Evolutionary conservation across 2,888 invertebrate species (phyloP).

Genomic region (Nomada fucata): DNA sequence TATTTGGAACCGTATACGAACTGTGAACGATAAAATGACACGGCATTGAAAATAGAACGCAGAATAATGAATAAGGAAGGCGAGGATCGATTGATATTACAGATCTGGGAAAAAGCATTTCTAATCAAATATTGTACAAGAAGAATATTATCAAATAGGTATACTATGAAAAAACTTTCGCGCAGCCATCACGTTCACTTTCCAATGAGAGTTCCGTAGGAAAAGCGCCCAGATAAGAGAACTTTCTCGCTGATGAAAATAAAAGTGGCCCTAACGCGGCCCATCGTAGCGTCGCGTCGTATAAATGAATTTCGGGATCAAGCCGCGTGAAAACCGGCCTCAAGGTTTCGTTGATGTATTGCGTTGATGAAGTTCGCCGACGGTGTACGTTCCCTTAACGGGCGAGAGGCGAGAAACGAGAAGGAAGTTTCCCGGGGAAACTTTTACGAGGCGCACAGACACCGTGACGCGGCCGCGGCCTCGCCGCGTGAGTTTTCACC

Average conservation of each 20-base stretch:
- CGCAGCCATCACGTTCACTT: neutral
- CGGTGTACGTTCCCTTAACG: conserved; percentile 15
- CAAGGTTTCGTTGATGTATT: conserved; percentile 1
- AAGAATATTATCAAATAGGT: no score
- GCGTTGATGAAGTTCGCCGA: conserved; percentile 30
- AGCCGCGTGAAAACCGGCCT: neutral
- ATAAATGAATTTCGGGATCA: conserved; percentile 21
- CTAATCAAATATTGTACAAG: no score
- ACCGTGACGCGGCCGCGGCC: conserved; percentile 22
- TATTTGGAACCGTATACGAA: no score
- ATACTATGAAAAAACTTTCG: no score
- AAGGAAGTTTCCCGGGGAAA: conserved; percentile 36
- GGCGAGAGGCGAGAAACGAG: neutral
- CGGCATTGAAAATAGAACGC: no score
- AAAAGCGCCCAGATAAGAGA: neutral
- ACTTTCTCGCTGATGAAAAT: neutral
- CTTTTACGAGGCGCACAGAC: conserved; percentile 46
- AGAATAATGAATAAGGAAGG: no score
- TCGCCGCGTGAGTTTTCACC: conserved; percentile 48
- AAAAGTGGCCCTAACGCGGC: neutral
- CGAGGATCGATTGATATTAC: no score
- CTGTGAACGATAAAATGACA: no score
- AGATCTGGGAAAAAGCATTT: no score
- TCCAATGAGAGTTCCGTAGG: neutral
- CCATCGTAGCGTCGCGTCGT: neutral